Evolutionary conservation across 2,888 invertebrate genomes (phyloP), one percentile per base, ranked within the genome.

Genomic region (Seira ritae): DNA sequence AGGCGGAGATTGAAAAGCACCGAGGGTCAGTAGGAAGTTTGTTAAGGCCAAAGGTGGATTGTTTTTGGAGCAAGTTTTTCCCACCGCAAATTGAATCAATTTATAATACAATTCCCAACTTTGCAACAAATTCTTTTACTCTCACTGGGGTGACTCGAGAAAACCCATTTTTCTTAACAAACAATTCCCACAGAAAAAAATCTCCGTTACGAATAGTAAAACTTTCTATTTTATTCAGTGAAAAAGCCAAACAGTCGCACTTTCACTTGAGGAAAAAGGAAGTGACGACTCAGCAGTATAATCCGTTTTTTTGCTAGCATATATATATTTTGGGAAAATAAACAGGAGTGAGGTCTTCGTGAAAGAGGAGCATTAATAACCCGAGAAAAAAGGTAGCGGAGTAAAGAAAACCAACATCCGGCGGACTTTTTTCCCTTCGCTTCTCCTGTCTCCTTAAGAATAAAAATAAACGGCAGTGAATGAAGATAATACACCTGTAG

Each of bases 291-390:
- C 22, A 15, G 22, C 62, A 8, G 62, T 22, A 2, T 62, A 62
- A 62, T 62, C 22, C 62, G 50, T 0, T 24, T 15, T 42, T 69
- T 69, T 72, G 19, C n/a, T 60, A 6, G 60, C 4, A 62, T n/a
- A 24, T 17, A 20, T 70, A 22, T 10, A 1, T 8, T 24, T 22
- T 31, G 66, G 19, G 66, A 69, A 42, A 72, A 79, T 46, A 70
- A 70, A 15, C 20, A 37, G 24, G 37, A 60, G 72, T 62, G 22
- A 15, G 37, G 17, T 74, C 42, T 55, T 73, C 62, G 17, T 73
- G 73, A 55, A 73, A 73, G 73, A 72, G 23, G 31, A 23, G 72
- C 80, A 80, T 80, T 80, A 73, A 80, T 73, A 73, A 80, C 68
- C 19, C 60, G 60, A 73, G 22, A n/a, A 62, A 62, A 62, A 62